A percentile compares a stretch with the other conserved stretches of the same genome.
Conservation (phyloP, 2,797 vertebrate genomes). For the Steatocranus sp. region DNA sequence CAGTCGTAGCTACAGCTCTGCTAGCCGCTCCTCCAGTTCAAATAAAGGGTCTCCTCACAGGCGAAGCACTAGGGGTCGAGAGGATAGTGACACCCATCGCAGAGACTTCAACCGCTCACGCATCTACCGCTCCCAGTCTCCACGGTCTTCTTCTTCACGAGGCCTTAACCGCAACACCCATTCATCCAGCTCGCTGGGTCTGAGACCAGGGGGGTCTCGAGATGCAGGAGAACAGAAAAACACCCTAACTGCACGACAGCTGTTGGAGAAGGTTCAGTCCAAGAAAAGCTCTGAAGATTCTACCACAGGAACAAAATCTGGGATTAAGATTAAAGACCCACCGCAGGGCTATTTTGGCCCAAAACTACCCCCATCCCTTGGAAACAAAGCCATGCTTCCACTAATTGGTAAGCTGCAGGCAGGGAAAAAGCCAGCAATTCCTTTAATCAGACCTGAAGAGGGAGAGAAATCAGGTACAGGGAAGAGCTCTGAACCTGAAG, state of each 20-base stretch:
- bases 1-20: conserved; percentile 88
- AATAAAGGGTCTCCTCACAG: conserved; percentile 75
- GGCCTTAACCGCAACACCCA: conserved; percentile 67
- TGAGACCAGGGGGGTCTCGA: conserved; percentile 59
- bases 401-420: conserved; percentile 93
- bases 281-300: conserved; percentile 79
- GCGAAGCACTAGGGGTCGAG: conserved; percentile 73
- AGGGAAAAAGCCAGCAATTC: conserved; percentile 78
- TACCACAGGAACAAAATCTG: conserved; percentile 77
- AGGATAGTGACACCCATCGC: conserved; percentile 79
- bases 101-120: conserved; percentile 92
- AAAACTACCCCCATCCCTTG: conserved; percentile 89
- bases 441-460: conserved; percentile 77
- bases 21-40: conserved; percentile 84
- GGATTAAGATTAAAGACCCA: conserved; percentile 93
- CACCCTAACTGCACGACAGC: conserved; percentile 86
- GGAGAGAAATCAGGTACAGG: conserved; percentile 72
- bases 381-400: conserved; percentile 89
- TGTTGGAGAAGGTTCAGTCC: conserved; percentile 92
- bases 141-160: conserved; percentile 79
- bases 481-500: conserved; percentile 67
- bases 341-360: conserved; percentile 97
- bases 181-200: conserved; percentile 49
- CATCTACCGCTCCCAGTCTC: conserved; percentile 94
- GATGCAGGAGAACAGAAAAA: conserved; percentile 85